Conservation (phyloP, 2,113 vertebrate genomes). For the Phycodurus eques region DNA sequence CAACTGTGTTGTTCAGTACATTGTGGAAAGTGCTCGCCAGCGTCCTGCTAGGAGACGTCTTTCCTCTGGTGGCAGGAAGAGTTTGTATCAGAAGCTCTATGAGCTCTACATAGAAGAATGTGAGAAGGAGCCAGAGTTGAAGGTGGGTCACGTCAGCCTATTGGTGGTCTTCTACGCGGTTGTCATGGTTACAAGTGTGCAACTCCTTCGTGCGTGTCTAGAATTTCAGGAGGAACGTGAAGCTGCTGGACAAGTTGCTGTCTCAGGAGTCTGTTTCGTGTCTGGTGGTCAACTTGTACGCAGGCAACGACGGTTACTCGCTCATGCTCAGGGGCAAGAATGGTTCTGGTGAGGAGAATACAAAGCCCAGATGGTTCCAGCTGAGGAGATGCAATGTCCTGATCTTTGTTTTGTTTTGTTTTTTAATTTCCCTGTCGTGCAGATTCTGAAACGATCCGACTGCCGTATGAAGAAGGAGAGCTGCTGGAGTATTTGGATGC, state of each 20-base stretch:
- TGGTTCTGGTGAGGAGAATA: conserved; percentile 83
- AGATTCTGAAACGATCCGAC: conserved; percentile 98
- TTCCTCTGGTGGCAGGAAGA: conserved; percentile 90
- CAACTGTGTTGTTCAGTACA: conserved; percentile 79
- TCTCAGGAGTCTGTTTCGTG: conserved; percentile 94
- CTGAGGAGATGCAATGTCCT: neutral
- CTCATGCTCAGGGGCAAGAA: conserved; percentile 99
- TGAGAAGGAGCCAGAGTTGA: conserved; percentile 98
- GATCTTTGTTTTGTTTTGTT: neutral
- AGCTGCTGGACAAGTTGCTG: conserved; percentile 96
- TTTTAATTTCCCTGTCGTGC: neutral
- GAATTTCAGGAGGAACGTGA: conserved; percentile 98
- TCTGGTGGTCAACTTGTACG: conserved; percentile 96
- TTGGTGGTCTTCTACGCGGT: neutral
- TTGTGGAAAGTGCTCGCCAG: conserved; percentile 97
- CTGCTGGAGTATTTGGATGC: conserved; percentile 96
- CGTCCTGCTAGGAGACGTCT: conserved; percentile 90
- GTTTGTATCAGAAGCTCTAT: conserved; percentile 97
- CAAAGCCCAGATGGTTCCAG: neutral
- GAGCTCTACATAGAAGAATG: conserved; percentile 98
- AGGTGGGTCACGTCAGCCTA: conserved; percentile 75
- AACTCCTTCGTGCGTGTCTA: conserved; percentile 40
- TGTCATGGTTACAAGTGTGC: neutral
- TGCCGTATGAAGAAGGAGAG: conserved; percentile 96
- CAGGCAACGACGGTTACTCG: conserved; percentile 97